These are phyloP conservation scores for Drosophila gaucha DNA, from an alignment of 2,888 invertebrate species.

Conservation along the genomic window DNA sequence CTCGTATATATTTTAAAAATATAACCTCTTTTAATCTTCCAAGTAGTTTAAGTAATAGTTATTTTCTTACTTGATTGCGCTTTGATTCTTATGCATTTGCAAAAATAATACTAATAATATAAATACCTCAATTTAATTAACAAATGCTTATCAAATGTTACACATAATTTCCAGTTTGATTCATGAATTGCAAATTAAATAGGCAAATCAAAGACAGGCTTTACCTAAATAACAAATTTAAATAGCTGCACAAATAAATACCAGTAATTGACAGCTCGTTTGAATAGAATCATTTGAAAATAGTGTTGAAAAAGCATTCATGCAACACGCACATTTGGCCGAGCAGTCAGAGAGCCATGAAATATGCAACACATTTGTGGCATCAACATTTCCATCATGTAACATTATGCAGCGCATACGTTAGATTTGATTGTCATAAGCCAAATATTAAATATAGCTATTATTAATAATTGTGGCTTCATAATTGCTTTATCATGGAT, in stretches of 20 bases:
- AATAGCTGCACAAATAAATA: conserved; percentile 30
- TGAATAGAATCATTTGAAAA: conserved; percentile 55
- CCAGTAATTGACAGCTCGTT: conserved; percentile 67
- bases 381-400: conserved; percentile 14
- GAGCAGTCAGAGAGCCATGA: conserved; percentile 31
- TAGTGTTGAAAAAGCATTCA: conserved; percentile 39
- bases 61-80: background rate
- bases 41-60: background rate
- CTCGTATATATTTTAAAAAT: no score
- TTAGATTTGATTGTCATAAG: conserved; percentile 17
- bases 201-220: conserved; percentile 22
- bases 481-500: conserved; percentile 5
- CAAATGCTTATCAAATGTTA: conserved; percentile 6
- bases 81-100: conserved; percentile 7
- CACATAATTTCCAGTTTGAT: conserved; percentile 12
- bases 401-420: background rate
- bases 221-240: conserved; percentile 35
- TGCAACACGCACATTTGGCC: conserved; percentile 4
- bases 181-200: conserved; percentile 41
- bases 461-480: conserved; percentile 14
- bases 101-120: background rate
- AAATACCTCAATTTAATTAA: conserved; percentile 14
- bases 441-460: conserved; percentile 33
- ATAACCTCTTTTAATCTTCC: background rate
- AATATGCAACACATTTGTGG: conserved; percentile 43